Conservation (phyloP, 92 coral and sea anemone genomes). For the Epizoanthus stellaris region DNA sequence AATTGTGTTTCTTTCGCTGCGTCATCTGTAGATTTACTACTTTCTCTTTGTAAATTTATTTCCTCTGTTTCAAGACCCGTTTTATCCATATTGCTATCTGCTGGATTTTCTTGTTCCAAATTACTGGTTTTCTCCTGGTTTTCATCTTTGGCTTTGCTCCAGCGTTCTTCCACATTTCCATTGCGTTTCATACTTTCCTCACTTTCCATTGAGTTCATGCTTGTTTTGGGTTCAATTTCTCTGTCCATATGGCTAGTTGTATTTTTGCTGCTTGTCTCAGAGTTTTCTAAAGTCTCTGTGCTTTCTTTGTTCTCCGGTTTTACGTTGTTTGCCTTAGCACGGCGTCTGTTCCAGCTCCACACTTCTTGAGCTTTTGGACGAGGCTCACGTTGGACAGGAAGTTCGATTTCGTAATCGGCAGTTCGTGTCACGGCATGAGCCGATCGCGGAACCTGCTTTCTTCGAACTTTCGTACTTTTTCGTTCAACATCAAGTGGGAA, state of each 20-base stretch:
- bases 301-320: too few species aligned
- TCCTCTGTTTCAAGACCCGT: background rate
- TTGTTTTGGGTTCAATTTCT: background rate
- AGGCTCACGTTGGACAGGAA: background rate
- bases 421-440: too few species aligned
- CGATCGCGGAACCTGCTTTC: too few species aligned
- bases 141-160: background rate
- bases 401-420: background rate
- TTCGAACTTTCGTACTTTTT: background rate
- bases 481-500: conserved; percentile 17
- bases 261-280: too few species aligned
- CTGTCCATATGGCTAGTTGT: background rate
- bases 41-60: background rate
- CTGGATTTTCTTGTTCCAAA: background rate
- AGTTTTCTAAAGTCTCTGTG: too few species aligned
- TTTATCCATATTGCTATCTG: background rate
- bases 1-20: too few species aligned
- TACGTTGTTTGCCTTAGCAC: too few species aligned
- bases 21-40: background rate
- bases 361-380: background rate
- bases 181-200: background rate
- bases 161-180: background rate
- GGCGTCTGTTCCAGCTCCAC: background rate
- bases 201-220: background rate
- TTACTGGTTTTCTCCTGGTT: too few species aligned